Conservation (phyloP, 2,888 invertebrate species). For the Cyaniris semiargus region DNA sequence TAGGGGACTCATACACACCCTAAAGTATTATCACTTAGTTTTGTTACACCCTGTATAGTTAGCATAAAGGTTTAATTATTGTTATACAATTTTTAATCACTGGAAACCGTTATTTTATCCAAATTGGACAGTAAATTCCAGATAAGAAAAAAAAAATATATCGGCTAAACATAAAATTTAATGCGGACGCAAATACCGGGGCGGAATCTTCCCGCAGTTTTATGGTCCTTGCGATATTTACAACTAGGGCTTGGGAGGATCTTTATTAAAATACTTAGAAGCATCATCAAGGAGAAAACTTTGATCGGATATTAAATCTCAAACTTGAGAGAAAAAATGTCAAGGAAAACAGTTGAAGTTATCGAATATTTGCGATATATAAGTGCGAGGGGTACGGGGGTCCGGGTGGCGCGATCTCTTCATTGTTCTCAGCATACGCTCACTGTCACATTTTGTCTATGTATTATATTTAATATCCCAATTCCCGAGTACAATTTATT, state of each 20-base stretch:
- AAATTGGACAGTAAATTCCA: background rate
- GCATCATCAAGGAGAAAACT: background rate
- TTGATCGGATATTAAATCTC: background rate
- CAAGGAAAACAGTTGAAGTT: too few species aligned
- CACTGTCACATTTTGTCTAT: too few species aligned
- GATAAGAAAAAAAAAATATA: conserved; percentile 21
- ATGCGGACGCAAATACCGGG: conserved; percentile 20
- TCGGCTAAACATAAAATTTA: conserved; percentile 25
- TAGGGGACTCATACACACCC: too few species aligned
- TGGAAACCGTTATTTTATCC: background rate
- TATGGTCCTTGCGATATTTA: conserved; percentile 19
- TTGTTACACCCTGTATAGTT: background rate
- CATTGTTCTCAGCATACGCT: too few species aligned
- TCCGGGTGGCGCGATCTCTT: too few species aligned
- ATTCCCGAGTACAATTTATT: too few species aligned
- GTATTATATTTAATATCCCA: too few species aligned
- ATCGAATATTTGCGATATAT: too few species aligned
- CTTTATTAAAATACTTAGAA: conserved; percentile 8
- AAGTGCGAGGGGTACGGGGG: too few species aligned
- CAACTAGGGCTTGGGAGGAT: background rate
- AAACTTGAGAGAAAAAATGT: background rate
- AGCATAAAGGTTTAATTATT: background rate
- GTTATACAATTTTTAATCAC: background rate
- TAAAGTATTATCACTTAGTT: too few species aligned
- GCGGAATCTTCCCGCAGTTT: conserved; percentile 11